phyloP scores from a whole-genome alignment of 1,140 invertebrate species.

The Radopholus similis region DNA sequence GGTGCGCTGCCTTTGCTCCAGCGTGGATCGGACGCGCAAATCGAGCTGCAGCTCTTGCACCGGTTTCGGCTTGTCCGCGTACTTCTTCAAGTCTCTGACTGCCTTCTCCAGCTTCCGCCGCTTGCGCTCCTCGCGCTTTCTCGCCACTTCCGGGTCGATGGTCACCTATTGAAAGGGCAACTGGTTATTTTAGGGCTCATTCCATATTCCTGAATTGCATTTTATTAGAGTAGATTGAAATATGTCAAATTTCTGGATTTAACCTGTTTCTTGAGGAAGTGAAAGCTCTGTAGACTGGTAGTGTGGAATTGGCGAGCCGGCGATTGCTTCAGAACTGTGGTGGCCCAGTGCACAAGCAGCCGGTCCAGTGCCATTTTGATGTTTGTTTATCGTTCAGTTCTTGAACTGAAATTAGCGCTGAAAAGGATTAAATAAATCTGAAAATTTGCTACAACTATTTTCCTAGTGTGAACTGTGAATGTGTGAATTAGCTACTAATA shows the following conservation, averaged over 20 bases:
- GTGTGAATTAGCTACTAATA: no score
- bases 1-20: conserved; percentile 16
- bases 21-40: conserved; percentile 34
- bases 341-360: no score
- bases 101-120: conserved; percentile 52
- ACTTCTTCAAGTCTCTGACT: conserved; percentile 52
- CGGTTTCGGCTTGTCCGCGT: conserved; percentile 58
- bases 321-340: no score
- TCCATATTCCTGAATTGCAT: not conserved
- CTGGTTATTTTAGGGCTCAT: not conserved
- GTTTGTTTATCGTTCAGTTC: no score
- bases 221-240: not conserved
- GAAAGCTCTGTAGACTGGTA: not conserved
- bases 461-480: no score
- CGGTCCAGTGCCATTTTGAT: no score
- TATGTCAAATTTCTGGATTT: not conserved
- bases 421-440: no score
- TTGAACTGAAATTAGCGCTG: no score
- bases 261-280: conserved; percentile 19
- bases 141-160: conserved; percentile 58
- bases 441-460: no score
- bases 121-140: conserved; percentile 45
- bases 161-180: conserved; percentile 37
- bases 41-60: conserved; percentile 53
- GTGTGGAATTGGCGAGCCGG: not conserved